A percentile compares a stretch with the other conserved stretches of the same genome.
These are phyloP conservation scores for Aplodontia rufa DNA, from an alignment of 2,113 vertebrate species.

Conservation along the genomic window DNA sequence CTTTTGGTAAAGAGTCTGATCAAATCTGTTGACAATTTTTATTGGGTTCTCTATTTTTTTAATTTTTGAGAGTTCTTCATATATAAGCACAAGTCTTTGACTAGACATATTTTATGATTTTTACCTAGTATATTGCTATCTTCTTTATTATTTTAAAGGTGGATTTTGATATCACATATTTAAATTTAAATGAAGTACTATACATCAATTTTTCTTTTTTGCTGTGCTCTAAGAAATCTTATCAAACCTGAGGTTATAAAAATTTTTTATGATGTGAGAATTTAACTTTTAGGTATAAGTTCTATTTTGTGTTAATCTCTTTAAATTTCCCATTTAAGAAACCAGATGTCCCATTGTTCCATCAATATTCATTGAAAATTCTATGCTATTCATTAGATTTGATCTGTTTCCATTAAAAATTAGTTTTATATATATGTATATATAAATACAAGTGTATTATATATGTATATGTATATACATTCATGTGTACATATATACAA, in stretches of 20 bases:
- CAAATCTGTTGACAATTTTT: neutral
- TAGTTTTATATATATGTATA: neutral
- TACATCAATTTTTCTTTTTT: neutral
- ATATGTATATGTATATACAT: too few species aligned
- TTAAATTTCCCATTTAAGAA: neutral
- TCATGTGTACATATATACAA: too few species aligned
- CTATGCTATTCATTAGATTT: neutral
- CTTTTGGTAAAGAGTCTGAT: neutral
- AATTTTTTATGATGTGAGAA: neutral
- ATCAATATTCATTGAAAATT: neutral
- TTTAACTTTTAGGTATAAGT: neutral
- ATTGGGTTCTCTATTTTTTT: neutral
- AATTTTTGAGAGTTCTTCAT: neutral
- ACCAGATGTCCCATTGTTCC: neutral
- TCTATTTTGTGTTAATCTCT: neutral
- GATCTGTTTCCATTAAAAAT: neutral
- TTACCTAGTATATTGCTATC: neutral
- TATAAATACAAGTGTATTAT: too few species aligned
- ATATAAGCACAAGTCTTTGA: neutral
- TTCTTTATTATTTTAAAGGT: neutral
- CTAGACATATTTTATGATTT: neutral
- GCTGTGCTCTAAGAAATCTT: neutral
- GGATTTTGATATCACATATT: neutral
- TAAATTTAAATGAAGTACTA: too few species aligned
- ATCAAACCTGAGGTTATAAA: neutral